phyloP scores from a whole-genome alignment of 1,140 invertebrate genomes.

The Drosophila nannoptera region DNA sequence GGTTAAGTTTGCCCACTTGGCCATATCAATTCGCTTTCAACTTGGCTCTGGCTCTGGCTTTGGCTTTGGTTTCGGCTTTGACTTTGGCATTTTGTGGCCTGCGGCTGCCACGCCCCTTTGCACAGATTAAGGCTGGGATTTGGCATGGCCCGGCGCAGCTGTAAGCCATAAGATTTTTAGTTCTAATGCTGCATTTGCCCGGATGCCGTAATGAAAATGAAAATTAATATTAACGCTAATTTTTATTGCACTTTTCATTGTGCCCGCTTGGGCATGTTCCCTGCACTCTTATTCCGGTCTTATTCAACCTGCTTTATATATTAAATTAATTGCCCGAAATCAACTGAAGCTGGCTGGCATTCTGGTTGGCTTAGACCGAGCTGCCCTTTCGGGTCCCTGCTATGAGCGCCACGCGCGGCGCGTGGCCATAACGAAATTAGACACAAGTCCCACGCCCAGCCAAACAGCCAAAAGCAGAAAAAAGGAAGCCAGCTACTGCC shows the following conservation, averaged over 20 bases:
- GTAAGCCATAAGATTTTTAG: conserved; percentile 39
- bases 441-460: background rate
- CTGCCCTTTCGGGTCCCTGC: conserved; percentile 5
- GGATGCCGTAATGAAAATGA: conserved; percentile 52
- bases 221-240: conserved; percentile 71
- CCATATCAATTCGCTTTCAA: conserved; percentile 54
- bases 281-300: conserved; percentile 5
- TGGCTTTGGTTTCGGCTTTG: conserved; percentile 5
- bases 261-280: background rate
- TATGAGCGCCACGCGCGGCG: conserved; percentile 8
- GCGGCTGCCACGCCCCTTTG: conserved; percentile 44
- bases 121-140: conserved; percentile 70
- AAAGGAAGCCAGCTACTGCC: background rate
- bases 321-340: conserved; percentile 47
- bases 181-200: conserved; percentile 33
- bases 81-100: conserved; percentile 54
- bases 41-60: background rate
- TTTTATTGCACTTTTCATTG: conserved; percentile 55
- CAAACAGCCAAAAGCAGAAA: background rate
- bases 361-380: conserved; percentile 5
- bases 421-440: conserved; percentile 47
- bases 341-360: conserved; percentile 24
- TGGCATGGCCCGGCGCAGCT: conserved; percentile 29
- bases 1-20: conserved; percentile 37
- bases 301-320: conserved; percentile 37